These are phyloP conservation scores for Notarius quadriscutis DNA, from an alignment of 2,113 vertebrate genomes.

Conservation along the genomic window DNA sequence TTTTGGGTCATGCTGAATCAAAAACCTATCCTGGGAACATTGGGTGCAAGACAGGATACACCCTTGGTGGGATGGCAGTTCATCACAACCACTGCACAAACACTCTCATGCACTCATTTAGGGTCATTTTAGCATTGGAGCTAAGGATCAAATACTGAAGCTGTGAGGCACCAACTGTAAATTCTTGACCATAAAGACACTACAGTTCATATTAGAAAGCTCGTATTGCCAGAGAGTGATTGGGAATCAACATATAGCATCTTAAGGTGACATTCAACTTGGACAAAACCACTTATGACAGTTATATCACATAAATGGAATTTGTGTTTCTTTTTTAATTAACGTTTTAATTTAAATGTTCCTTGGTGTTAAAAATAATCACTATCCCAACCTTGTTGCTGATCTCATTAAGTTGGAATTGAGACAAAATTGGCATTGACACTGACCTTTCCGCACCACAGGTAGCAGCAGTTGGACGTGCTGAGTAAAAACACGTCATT, in stretches of 20 bases:
- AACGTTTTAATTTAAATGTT: neutral
- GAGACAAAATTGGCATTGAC: neutral
- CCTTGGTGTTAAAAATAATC: neutral
- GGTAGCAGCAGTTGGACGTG: constrained; percentile 77
- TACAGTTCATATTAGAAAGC: neutral
- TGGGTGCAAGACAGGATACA: neutral
- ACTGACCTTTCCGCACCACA: constrained; percentile 84
- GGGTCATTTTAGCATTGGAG: neutral
- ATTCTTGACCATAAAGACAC: neutral
- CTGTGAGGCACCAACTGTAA: neutral
- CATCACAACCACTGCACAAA: neutral
- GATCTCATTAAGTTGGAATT: neutral
- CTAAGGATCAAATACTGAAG: neutral
- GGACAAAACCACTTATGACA: neutral
- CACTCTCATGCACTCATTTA: neutral
- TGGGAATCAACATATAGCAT: neutral
- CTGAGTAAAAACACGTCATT: constrained; percentile 86
- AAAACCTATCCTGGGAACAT: neutral
- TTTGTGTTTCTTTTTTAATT: neutral
- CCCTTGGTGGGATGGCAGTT: neutral
- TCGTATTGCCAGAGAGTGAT: too few species aligned
- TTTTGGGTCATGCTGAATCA: neutral
- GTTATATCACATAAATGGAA: neutral
- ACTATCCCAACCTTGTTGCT: neutral
- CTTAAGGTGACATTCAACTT: neutral